Evolutionary conservation across 2,113 vertebrate genomes (phyloP), one percentile per base, ranked within the genome.

Genomic region (Siphamia tubifer): DNA sequence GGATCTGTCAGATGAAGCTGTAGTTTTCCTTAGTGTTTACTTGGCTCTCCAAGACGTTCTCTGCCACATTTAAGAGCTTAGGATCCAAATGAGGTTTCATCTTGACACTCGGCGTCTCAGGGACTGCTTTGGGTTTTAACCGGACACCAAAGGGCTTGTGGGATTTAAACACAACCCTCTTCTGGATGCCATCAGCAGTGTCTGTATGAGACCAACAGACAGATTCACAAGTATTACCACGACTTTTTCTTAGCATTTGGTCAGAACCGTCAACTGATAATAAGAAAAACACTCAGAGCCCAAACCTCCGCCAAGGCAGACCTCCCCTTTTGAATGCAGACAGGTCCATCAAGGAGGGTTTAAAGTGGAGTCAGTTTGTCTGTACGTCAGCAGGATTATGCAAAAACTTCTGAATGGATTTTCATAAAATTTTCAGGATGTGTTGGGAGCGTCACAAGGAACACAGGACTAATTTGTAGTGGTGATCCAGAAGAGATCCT

Each of bases 1-100:
- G n/a, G 21, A 23, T 32, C 17, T 13, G 19, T 88, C 62, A 89
- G 69, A 62, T 87, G 67, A 3, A 51, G 64, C 82, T 89, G 77
- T 89, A 87, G 73, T 89, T 87, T 66, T 82, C 75, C 12, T 64
- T 66, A 48, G 44, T 23, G 45, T 53, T 48, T 23, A 49, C 1
- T 13, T 25, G 44, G 32, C 13, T 24, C 47, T 79, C 52, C 23
- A 32, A 15, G 7, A 16, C 13, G 3, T 63, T 36, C 39, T 79
- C 62, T 20, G 47, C 17, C 45, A 23, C 28, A 10, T 27, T 51
- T 7, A 39, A 5, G 2, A 55, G 31, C 44, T 32, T 35, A 4
- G 32, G n/a, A 3, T 11, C n/a, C 20, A 4, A 63, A 32, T 36
- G 30, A 16, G 57, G 7, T 55, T 77, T 64, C 24, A 56, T 25